Evolutionary conservation across 2,888 invertebrate genomes (phyloP), one percentile per base, ranked within the genome.

Genomic region (Cheilosia urbana): DNA sequence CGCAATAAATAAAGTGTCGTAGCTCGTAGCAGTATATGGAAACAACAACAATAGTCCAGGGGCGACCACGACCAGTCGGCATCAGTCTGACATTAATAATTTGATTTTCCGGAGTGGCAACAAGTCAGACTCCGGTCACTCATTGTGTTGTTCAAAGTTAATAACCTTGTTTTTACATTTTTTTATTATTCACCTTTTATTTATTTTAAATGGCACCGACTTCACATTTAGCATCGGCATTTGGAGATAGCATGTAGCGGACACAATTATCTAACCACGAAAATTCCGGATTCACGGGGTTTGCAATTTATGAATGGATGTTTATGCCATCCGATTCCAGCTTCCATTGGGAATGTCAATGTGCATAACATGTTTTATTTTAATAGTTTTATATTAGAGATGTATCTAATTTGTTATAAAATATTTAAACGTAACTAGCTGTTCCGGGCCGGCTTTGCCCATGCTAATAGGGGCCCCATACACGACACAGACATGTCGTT

Each of bases 21-120:
- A 19, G 13, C 37, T 40, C 55, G 42, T 53, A 19, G 13, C 37
- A 13, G 24, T 40, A 60, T 21, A 66, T 51, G 51, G 57, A 60
- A 71, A 51, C 63, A 53, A 40, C 73, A 75, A 71, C 76, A 80
- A 75, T 62, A 80, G 80, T 80, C 85, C 85, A 85, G 79, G 85
- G 85, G 85, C 85, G 66, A 85, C 85, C 85, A 58, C 85, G 66
- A 85, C 85, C 85, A 58, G 85, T 85, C 76, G 80, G 76, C 85
- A n/a, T n/a, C n/a, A 57, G 85, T 27, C 65, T 76, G 84, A 53
- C 85, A 80, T 80, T 85, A 85, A 85, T 80, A 85, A 85, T 85
- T 85, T 85, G 76, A 85, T 80, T 85, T 85, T 85, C 85, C 85
- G 85, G 85, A 85, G 80, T 76, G 80, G 85, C 84, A 84, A 79